A percentile compares a stretch with the other conserved stretches of the same genome.
These are phyloP conservation scores for Paraplagusia blochii DNA, from an alignment of 2,113 vertebrate species.

Conservation along the genomic window DNA sequence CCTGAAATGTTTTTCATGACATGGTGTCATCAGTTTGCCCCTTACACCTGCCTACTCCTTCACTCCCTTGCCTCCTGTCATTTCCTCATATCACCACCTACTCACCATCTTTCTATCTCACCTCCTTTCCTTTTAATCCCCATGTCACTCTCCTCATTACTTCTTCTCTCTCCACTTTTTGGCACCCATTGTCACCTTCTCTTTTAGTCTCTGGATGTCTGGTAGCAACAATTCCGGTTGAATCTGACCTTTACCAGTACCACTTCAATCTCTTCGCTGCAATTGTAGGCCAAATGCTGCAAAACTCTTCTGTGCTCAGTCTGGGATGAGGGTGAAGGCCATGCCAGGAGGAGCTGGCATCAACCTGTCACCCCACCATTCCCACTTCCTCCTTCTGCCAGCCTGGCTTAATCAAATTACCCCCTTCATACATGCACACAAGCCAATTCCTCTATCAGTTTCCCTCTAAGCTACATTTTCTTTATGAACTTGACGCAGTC, in stretches of 20 bases:
- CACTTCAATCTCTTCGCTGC: constrained; percentile 13
- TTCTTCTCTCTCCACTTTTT: constrained; percentile 66
- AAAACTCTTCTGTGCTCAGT: constrained; percentile 38
- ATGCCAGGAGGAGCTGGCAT: constrained; percentile 68
- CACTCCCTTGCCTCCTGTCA: constrained; percentile 24
- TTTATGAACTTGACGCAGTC: constrained; percentile 10
- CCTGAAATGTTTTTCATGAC: constrained; percentile 14
- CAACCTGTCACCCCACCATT: constrained; percentile 71
- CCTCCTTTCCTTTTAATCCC: constrained; percentile 44
- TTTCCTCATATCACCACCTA: constrained; percentile 40
- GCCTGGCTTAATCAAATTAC: constrained; percentile 68
- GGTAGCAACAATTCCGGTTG: constrained; percentile 8
- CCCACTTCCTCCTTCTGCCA: constrained; percentile 69
- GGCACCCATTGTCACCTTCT: constrained; percentile 12
- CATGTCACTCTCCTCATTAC: constrained; percentile 46
- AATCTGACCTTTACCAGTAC: constrained; percentile 26
- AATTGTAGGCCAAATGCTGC: constrained; percentile 20
- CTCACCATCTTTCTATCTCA: constrained; percentile 48
- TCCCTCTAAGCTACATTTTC: constrained; percentile 13
- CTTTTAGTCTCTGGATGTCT: neutral
- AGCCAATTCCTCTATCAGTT: constrained; percentile 54
- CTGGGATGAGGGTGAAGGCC: constrained; percentile 50
- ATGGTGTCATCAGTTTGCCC: constrained; percentile 31
- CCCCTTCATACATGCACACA: constrained; percentile 48
- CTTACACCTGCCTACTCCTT: constrained; percentile 40